These are phyloP conservation scores for Fissipunctia ypsillon DNA, from an alignment of 2,888 invertebrate genomes.

Conservation along the genomic window DNA sequence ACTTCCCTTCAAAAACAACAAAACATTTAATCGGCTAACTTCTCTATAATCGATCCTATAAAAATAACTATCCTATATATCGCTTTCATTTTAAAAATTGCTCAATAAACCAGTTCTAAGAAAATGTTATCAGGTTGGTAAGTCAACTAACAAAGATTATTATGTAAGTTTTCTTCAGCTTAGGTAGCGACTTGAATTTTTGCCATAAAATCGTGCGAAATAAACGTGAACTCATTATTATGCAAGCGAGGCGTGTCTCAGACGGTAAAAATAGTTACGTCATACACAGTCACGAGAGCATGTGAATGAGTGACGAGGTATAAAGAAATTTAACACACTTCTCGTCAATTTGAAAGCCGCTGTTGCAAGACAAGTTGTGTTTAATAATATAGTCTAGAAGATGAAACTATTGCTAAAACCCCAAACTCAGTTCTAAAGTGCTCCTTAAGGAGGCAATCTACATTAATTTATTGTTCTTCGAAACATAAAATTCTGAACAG, in stretches of 20 bases:
- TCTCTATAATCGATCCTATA: neutral
- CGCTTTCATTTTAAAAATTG: constrained; percentile 17
- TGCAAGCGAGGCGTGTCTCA: constrained; percentile 72
- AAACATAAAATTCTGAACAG: constrained; percentile 31
- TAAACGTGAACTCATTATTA: constrained; percentile 76
- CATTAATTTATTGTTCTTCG: constrained; percentile 31
- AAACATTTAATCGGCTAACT: neutral
- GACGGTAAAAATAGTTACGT: constrained; percentile 77
- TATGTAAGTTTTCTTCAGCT: constrained; percentile 66
- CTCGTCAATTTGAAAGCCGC: constrained; percentile 44
- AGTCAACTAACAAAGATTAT: constrained; percentile 52
- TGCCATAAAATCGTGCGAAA: constrained; percentile 74
- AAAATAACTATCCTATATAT: neutral
- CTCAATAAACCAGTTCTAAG: constrained; percentile 25
- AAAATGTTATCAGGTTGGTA: constrained; percentile 35
- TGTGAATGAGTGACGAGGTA: constrained; percentile 65
- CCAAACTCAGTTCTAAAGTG: constrained; percentile 11
- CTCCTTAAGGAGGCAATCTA: constrained; percentile 15
- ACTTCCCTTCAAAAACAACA: neutral
- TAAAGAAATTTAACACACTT: constrained; percentile 62
- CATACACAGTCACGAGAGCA: constrained; percentile 73
- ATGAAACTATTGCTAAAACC: constrained; percentile 6
- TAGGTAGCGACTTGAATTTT: constrained; percentile 61
- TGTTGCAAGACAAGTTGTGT: constrained; percentile 21
- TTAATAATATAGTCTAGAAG: constrained; percentile 20